Evolutionary conservation across 2,113 vertebrate genomes (phyloP).

Genomic region (Takifugu bimaculatus): DNA sequence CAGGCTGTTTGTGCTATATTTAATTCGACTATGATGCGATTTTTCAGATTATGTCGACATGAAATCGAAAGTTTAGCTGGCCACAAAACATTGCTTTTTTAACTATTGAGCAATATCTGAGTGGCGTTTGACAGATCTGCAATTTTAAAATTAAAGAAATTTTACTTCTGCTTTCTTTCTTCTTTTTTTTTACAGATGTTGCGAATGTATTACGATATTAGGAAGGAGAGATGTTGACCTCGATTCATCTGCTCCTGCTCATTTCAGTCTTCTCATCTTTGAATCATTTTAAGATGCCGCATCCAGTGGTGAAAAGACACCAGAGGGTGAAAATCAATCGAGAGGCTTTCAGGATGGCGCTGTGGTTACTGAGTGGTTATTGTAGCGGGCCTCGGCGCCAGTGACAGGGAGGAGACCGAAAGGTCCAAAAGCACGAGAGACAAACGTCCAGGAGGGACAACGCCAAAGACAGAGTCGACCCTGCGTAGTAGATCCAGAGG

Average conservation of each 20-base stretch:
- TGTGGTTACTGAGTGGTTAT: not conserved
- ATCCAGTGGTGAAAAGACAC: not conserved
- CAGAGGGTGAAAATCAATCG: not conserved
- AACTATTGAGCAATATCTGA: not conserved
- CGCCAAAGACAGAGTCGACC: not conserved
- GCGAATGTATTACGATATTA: no score
- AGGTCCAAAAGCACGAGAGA: no score
- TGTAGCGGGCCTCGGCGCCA: no score
- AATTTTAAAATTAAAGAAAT: not conserved
- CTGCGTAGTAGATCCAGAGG: not conserved
- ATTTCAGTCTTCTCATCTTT: not conserved
- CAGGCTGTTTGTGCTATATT: not conserved
- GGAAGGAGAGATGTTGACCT: no score
- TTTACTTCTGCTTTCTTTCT: no score
- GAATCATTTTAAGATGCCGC: not conserved
- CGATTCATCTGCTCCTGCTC: not conserved
- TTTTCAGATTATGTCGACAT: conserved; percentile 31
- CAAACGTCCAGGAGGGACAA: no score
- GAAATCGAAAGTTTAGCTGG: no score
- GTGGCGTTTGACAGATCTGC: no score
- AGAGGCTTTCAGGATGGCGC: not conserved
- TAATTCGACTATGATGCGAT: conserved; percentile 27
- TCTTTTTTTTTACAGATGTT: no score
- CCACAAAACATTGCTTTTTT: no score
- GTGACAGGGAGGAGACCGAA: not conserved